Evolutionary conservation across 2,797 vertebrate genomes (phyloP).

Genomic region (Poeciliopsis presidionis): DNA sequence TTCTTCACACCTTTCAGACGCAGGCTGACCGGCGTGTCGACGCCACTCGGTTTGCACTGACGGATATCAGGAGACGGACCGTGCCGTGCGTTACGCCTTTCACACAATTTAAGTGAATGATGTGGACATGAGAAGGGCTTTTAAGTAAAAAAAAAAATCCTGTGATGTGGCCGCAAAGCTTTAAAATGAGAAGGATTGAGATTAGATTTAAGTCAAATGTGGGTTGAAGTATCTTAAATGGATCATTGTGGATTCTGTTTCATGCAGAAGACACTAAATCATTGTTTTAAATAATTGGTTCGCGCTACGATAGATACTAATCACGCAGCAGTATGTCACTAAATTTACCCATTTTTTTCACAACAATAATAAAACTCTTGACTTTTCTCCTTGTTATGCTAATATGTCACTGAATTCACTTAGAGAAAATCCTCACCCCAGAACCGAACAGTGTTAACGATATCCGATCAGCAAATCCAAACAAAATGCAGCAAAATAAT

Average conservation of each 20-base stretch:
- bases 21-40: constrained; percentile 11
- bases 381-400: not conserved
- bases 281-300: not conserved
- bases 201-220: not conserved
- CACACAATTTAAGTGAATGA: not conserved
- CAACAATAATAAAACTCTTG: not conserved
- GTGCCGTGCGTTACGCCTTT: constrained; percentile 41
- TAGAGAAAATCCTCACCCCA: not conserved
- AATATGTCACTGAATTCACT: not conserved
- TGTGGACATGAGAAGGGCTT: constrained; percentile 35
- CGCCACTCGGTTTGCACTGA: constrained; percentile 47
- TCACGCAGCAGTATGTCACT: too few species aligned
- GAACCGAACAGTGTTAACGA: not conserved
- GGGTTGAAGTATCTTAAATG: not conserved
- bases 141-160: constrained; percentile 41
- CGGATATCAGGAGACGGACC: constrained; percentile 49
- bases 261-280: not conserved
- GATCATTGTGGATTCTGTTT: constrained; percentile 11
- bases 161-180: constrained; percentile 17
- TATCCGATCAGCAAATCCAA: not conserved
- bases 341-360: not conserved
- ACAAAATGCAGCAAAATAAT: not conserved
- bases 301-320: not conserved
- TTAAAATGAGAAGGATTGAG: constrained; percentile 17
- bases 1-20: not conserved